Percentiles rank a stretch among this genome's conserved stretches.
Conservation (phyloP, 1,140 invertebrate species). For the Choristoneura fumiferana region DNA sequence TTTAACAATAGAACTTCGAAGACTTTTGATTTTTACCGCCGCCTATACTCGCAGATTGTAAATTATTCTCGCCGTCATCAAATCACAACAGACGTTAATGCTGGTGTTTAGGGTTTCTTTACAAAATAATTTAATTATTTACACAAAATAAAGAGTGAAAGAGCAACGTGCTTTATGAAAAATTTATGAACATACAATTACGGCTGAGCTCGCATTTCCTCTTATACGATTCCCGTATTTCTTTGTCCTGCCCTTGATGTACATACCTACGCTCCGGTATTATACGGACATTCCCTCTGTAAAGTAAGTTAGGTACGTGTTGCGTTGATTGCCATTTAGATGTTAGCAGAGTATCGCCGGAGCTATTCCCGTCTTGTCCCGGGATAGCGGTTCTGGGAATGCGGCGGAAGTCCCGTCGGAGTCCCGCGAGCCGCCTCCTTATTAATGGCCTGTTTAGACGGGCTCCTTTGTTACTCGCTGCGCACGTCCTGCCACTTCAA, state of each 20-base stretch:
- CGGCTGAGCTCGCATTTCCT: too few relatives aligned
- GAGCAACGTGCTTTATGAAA: too few relatives aligned
- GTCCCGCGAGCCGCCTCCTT: conserved; percentile 59
- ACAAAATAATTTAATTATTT: too few relatives aligned
- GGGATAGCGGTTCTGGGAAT: conserved; percentile 62
- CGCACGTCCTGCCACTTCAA: conserved; percentile 57
- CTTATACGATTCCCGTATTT: background rate
- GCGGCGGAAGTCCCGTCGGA: conserved; percentile 62
- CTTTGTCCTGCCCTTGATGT: background rate
- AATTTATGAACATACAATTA: too few relatives aligned
- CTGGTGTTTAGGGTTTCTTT: too few relatives aligned
- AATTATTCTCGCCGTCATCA: too few relatives aligned
- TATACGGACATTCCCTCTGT: background rate
- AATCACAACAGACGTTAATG: too few relatives aligned
- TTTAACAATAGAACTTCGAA: too few relatives aligned
- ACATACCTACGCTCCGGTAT: too few relatives aligned
- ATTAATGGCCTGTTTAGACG: conserved; percentile 74
- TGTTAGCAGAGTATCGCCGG: conserved; percentile 38
- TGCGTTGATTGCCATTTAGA: conserved; percentile 43
- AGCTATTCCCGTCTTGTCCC: conserved; percentile 71
- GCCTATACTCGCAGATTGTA: too few relatives aligned
- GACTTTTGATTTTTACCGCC: too few relatives aligned
- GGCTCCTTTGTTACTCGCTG: conserved; percentile 69
- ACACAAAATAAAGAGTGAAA: too few relatives aligned
- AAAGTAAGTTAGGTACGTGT: conserved; percentile 1